phyloP scores from a whole-genome alignment of 2,888 invertebrate species.

The Pandemis corylana region DNA sequence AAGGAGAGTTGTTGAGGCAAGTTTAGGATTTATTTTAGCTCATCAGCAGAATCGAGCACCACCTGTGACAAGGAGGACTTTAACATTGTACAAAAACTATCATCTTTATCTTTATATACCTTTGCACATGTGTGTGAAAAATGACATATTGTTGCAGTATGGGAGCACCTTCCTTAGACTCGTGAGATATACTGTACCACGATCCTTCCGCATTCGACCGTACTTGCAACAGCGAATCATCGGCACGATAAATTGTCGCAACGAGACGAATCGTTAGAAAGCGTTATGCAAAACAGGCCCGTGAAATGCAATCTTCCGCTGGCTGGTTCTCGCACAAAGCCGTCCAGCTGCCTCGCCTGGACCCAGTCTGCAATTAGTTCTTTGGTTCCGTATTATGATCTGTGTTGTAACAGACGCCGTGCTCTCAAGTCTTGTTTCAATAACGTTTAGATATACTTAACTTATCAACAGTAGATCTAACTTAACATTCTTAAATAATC shows the following conservation, averaged over 20 bases:
- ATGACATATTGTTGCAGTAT: no score
- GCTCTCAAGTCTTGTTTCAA: slow-evolving; percentile 22
- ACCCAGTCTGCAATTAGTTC: slow-evolving; percentile 17
- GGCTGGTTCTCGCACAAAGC: slow-evolving; percentile 23
- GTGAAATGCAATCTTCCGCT: slow-evolving; percentile 39
- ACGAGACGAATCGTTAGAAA: slow-evolving; percentile 57
- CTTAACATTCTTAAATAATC: no score
- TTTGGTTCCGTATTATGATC: slow-evolving; percentile 11
- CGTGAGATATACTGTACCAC: background rate
- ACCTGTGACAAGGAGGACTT: no score
- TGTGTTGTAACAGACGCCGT: slow-evolving; percentile 25
- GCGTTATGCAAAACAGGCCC: slow-evolving; percentile 56
- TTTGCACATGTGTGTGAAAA: no score
- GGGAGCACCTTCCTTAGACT: no score
- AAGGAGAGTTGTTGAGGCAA: no score
- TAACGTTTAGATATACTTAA: background rate
- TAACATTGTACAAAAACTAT: no score
- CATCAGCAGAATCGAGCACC: no score
- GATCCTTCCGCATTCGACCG: slow-evolving; percentile 19
- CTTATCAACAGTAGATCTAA: no score
- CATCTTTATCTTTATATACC: no score
- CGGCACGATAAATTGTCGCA: slow-evolving; percentile 45
- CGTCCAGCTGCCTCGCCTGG: slow-evolving; percentile 6
- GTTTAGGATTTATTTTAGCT: no score
- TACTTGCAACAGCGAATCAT: slow-evolving; percentile 29